phyloP scores from a whole-genome alignment of 2,888 invertebrate species.

The Cryptops parisi region DNA sequence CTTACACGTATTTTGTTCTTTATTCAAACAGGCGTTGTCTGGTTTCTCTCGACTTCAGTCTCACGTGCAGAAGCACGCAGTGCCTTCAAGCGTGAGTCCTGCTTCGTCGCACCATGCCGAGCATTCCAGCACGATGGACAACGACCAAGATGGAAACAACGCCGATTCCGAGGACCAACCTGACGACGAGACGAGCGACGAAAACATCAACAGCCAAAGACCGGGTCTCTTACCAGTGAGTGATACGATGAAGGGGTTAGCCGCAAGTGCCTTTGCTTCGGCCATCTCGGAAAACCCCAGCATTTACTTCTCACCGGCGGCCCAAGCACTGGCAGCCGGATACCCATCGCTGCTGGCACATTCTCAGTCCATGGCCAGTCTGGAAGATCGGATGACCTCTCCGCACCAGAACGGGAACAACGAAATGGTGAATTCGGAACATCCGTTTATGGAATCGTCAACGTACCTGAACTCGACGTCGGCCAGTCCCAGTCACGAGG shows the following conservation, averaged over 20 bases:
- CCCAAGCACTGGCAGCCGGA: background rate
- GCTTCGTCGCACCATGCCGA: too few species aligned
- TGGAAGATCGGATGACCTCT: background rate
- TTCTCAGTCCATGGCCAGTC: background rate
- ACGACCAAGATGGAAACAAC: conserved; percentile 8
- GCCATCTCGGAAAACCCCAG: conserved; percentile 4
- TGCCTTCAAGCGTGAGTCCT: conserved; percentile 22
- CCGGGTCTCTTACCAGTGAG: background rate
- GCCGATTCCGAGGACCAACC: conserved; percentile 7
- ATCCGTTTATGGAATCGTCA: conserved; percentile 2
- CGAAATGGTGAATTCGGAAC: conserved; percentile 6
- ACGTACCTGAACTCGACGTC: conserved; percentile 1
- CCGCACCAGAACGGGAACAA: conserved; percentile 11
- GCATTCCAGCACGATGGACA: conserved; percentile 15
- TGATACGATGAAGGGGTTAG: conserved; percentile 8
- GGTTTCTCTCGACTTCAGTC: conserved; percentile 50
- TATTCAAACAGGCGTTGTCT: conserved; percentile 52
- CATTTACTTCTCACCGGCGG: conserved; percentile 5
- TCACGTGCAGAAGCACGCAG: conserved; percentile 52
- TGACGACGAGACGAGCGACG: background rate
- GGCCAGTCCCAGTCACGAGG: conserved; percentile 16
- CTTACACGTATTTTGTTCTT: too few species aligned
- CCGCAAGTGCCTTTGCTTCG: background rate
- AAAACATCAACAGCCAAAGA: background rate
- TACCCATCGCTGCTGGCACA: conserved; percentile 7